Evolutionary conservation across 2,113 vertebrate genomes (phyloP).

Genomic region (Plestiodon gilberti): DNA sequence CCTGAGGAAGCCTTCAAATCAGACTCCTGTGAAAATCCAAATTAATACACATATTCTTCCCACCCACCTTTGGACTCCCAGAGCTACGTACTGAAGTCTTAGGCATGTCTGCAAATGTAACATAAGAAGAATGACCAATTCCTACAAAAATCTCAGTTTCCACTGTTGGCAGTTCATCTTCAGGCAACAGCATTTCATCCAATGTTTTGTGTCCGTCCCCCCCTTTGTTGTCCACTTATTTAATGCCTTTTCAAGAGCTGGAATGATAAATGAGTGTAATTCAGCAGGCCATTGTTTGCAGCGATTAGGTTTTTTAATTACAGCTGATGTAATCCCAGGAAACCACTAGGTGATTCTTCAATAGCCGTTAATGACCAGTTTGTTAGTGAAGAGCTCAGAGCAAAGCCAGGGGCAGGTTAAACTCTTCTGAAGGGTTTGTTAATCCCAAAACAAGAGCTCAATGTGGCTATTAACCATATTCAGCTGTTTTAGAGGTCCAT

Average conservation of each 20-base stretch:
- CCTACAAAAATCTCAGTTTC: constrained; percentile 13
- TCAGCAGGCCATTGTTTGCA: constrained; percentile 42
- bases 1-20: constrained; percentile 31
- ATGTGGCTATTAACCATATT: constrained; percentile 51
- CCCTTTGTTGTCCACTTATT: constrained; percentile 33
- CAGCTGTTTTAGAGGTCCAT: constrained; percentile 45
- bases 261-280: constrained; percentile 18
- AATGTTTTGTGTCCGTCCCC: background rate
- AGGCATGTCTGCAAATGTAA: background rate
- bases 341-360: constrained; percentile 32
- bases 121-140: background rate
- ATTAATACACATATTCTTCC: constrained; percentile 49
- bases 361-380: constrained; percentile 25
- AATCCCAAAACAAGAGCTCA: constrained; percentile 36
- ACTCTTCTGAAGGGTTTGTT: constrained; percentile 34
- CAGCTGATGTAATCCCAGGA: background rate
- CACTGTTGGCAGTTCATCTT: background rate
- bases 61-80: background rate
- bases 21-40: constrained; percentile 14
- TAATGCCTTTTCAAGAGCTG: constrained; percentile 17
- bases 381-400: constrained; percentile 29
- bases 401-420: constrained; percentile 35
- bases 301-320: constrained; percentile 40
- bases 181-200: constrained; percentile 32
- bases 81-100: background rate